phyloP scores from a whole-genome alignment of 2,797 vertebrate genomes.

The Pogoniulus pusillus region DNA sequence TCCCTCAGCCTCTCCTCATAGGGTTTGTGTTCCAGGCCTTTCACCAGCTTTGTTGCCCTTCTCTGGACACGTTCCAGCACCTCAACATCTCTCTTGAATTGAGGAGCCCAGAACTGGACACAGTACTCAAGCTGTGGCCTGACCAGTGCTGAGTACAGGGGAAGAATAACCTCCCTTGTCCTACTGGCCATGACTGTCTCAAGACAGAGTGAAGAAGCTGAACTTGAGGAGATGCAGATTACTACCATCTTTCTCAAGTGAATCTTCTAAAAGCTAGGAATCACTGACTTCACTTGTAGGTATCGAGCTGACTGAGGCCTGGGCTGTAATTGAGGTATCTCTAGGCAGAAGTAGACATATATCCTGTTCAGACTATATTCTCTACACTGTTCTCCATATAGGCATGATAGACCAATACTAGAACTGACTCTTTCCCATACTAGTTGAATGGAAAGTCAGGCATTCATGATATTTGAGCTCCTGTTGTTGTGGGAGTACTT shows the following conservation, averaged over 20 bases:
- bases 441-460: background rate
- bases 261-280: background rate
- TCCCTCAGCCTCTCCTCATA: no score
- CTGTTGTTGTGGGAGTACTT: constrained; percentile 13
- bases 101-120: no score
- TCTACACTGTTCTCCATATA: background rate
- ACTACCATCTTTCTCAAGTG: background rate
- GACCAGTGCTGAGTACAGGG: no score
- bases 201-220: background rate
- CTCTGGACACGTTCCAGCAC: no score
- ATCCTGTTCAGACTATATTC: background rate
- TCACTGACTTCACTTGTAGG: background rate
- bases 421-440: background rate
- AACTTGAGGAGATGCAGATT: background rate
- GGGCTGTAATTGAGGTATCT: background rate
- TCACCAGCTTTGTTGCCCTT: no score
- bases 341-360: background rate
- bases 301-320: background rate
- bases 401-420: background rate
- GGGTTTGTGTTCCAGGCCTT: no score
- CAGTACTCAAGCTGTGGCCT: no score
- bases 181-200: no score
- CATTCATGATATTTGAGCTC: background rate
- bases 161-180: no score
- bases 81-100: no score